A percentile compares a stretch with the other conserved stretches of the same genome.
Conservation (phyloP, 2,888 invertebrate genomes). For the Anthophora plumipes region DNA sequence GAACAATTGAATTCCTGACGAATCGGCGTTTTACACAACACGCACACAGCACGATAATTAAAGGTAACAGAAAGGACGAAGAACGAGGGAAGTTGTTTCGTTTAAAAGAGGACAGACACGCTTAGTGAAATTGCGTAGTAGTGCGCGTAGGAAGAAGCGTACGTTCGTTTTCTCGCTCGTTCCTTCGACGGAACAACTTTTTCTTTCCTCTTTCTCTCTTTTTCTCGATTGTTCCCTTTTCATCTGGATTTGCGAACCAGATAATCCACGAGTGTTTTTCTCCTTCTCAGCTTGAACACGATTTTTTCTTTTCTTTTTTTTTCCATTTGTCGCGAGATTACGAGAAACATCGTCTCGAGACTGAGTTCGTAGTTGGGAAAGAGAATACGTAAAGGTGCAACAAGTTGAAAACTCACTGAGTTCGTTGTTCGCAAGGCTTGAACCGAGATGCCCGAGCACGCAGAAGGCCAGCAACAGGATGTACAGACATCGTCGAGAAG, state of each 20-base stretch:
- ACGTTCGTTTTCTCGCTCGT: conserved; percentile 38
- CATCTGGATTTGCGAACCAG: not conserved
- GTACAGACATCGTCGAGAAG: conserved; percentile 44
- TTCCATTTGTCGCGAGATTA: not conserved
- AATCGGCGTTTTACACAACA: not conserved
- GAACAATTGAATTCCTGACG: not conserved
- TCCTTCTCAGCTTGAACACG: not conserved
- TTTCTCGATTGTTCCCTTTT: conserved; percentile 14
- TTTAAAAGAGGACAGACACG: conserved; percentile 12
- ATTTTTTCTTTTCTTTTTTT: no score
- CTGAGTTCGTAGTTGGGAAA: conserved; percentile 1
- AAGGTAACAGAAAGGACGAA: not conserved
- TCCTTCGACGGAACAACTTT: conserved; percentile 36
- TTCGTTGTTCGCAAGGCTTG: conserved; percentile 51
- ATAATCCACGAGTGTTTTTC: conserved; percentile 14
- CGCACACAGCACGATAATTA: not conserved
- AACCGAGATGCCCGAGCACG: conserved; percentile 47
- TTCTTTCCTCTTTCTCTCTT: conserved; percentile 42
- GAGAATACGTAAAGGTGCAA: conserved; percentile 52
- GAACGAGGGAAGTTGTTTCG: conserved; percentile 20
- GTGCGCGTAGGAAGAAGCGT: conserved; percentile 40
- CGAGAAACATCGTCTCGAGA: conserved; percentile 32
- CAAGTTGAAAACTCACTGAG: conserved; percentile 68
- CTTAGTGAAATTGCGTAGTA: conserved; percentile 55
- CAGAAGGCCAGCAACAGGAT: conserved; percentile 57